Conservation (phyloP, 2,888 invertebrate genomes). For the Lathronympha strigana region DNA sequence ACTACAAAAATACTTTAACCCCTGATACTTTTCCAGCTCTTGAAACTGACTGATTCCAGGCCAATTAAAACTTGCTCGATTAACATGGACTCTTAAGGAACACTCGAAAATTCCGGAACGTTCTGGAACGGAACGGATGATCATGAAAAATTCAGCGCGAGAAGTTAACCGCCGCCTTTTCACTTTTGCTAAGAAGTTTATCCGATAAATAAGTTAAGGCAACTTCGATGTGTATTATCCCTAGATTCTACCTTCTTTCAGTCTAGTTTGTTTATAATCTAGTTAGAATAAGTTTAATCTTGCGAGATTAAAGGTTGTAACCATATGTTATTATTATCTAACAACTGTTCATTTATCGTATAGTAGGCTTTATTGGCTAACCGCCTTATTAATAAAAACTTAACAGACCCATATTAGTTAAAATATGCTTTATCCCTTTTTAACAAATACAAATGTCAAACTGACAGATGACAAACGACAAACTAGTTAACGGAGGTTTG, state of each 20-base stretch:
- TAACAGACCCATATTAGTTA: no score
- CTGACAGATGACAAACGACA: no score
- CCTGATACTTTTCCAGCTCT: not conserved
- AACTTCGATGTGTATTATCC: slow-evolving; percentile 24
- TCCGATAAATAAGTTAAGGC: slow-evolving; percentile 33
- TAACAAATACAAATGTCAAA: no score
- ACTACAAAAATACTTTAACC: not conserved
- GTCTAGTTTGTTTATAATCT: slow-evolving; percentile 8
- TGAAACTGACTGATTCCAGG: not conserved
- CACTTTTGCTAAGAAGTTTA: slow-evolving; percentile 37
- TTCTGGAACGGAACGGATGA: slow-evolving; percentile 23
- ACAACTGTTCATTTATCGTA: no score
- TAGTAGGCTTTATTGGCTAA: no score
- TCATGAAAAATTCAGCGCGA: slow-evolving; percentile 38
- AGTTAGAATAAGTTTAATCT: not conserved
- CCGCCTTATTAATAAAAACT: no score
- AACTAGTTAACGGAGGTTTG: no score
- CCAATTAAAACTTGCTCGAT: slow-evolving; percentile 35
- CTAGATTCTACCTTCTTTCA: slow-evolving; percentile 20
- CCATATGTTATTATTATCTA: no score
- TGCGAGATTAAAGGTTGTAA: no score
- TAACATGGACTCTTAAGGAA: slow-evolving; percentile 26
- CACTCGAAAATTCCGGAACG: slow-evolving; percentile 33
- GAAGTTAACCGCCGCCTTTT: slow-evolving; percentile 36
- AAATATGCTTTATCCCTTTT: no score